Percentiles rank a stretch among this genome's conserved stretches.
Conservation (phyloP, 2,113 vertebrate genomes). For the Addax nasomaculatus region DNA sequence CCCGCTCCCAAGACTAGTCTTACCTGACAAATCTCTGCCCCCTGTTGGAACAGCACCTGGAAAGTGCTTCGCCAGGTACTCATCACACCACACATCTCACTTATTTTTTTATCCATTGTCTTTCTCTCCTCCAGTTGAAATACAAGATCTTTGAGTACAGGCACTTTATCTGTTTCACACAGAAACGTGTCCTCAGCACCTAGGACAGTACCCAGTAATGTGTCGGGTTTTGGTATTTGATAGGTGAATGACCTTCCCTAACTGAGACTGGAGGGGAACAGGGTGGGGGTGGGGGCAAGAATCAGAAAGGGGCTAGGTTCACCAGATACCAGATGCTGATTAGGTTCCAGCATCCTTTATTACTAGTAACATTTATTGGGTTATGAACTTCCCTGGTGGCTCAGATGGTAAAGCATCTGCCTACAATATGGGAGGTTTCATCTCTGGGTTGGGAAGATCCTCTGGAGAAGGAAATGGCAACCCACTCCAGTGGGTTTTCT, state of each 20-base stretch:
- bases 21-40: not conserved
- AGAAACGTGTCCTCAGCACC: not conserved
- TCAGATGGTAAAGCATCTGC: too few relatives aligned
- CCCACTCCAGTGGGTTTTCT: too few relatives aligned
- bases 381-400: not conserved
- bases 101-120: not conserved
- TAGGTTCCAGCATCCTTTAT: not conserved
- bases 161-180: not conserved
- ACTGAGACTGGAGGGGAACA: not conserved
- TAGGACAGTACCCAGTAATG: not conserved
- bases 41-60: not conserved
- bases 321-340: too few relatives aligned
- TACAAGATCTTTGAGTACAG: not conserved
- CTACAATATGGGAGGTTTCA: too few relatives aligned
- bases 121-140: not conserved
- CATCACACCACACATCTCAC: not conserved
- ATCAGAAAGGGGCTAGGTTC: not conserved
- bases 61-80: not conserved
- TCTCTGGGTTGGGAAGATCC: too few relatives aligned
- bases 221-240: not conserved
- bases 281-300: not conserved
- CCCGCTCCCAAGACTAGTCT: not conserved
- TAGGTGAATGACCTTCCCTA: not conserved
- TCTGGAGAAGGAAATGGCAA: too few relatives aligned
- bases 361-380: not conserved